Base-by-base conservation (phyloP, 2,113 vertebrate genomes). In the Pavo muticus region DNA sequence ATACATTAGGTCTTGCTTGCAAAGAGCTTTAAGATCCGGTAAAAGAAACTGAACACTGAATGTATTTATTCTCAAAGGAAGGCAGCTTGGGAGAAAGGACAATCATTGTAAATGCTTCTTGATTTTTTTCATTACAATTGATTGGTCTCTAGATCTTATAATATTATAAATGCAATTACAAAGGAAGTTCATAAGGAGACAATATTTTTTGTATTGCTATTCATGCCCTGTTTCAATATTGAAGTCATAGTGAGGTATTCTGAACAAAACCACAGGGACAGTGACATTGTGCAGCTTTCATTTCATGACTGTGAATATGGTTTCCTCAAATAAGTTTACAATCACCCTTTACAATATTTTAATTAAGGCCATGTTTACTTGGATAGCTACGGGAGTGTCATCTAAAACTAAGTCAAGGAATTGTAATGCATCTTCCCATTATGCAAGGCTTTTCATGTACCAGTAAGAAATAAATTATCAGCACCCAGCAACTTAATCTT, bases 221-320 rank as follows among this genome's bases (percentile, higher is more conserved):
- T 6, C 16, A 35, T 82, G 59, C 4, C 15, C 3, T 1, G 11
- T 32, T 78, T 42, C 17, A 11, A 88, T 70, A 59, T 0, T 59
- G 71, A 79, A 68, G 32, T 93, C 25, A 25, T 14, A 32, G 14
- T 16, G 10, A 37, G 74, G 47, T 3, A 4, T 64, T 92, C 42
- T 47, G 35, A 86, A 35, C 4, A 71, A 27, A 84, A 32, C 23
- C 14, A 25, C 11, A 35, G 11, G 24, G 45, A 37, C 45, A 9
- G 32, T 48, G 45, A 37, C 45, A 37, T 48, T 24, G n/a, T 70
- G 11, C 24, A 50, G n/a, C 37, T 20, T 25, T 14, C 45, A 50
- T 50, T 70, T 70, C 47, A 27, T 70, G 45, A 70, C n/a, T 69
- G 32, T 19, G 10, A 70, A 50, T 70, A 18, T 70, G 23, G n/a